phyloP scores from a whole-genome alignment of 2,888 invertebrate species.

The Lasius fuliginosus region DNA sequence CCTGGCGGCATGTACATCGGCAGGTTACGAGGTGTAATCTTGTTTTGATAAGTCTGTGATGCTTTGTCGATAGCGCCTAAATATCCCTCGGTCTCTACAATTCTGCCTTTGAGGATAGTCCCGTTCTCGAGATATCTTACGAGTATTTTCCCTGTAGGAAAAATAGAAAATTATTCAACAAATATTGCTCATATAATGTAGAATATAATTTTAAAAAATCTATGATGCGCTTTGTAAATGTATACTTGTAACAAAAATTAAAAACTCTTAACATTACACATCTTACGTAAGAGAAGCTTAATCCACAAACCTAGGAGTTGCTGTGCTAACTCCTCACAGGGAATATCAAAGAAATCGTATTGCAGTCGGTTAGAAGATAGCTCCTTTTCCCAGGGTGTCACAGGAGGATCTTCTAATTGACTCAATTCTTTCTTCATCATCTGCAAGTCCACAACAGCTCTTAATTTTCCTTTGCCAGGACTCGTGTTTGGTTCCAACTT shows the following conservation, averaged over 20 bases:
- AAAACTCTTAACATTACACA: constrained; percentile 2
- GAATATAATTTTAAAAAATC: neutral
- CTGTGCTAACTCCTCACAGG: constrained; percentile 87
- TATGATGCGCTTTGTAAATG: neutral
- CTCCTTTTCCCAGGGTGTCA: constrained; percentile 78
- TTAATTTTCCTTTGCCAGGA: constrained; percentile 65
- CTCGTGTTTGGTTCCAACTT: constrained; percentile 40
- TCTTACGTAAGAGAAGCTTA: neutral
- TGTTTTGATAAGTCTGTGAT: constrained; percentile 89
- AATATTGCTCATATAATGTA: neutral
- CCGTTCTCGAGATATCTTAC: constrained; percentile 88
- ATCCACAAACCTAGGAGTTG: constrained; percentile 86
- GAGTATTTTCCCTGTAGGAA: constrained; percentile 87
- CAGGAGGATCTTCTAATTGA: constrained; percentile 84
- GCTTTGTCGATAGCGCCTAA: constrained; percentile 90
- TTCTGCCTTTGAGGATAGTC: constrained; percentile 88
- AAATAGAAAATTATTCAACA: neutral
- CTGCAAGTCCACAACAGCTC: constrained; percentile 75
- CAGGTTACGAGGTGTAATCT: constrained; percentile 88
- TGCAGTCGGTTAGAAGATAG: constrained; percentile 78
- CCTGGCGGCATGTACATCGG: constrained; percentile 92
- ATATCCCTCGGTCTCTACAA: constrained; percentile 93
- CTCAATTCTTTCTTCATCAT: constrained; percentile 80
- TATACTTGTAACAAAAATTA: neutral
- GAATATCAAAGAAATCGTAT: constrained; percentile 85